Percentiles rank a stretch among this genome's conserved stretches.
Conservation (phyloP, 2,113 vertebrate species). For the Hystrix brachyura region DNA sequence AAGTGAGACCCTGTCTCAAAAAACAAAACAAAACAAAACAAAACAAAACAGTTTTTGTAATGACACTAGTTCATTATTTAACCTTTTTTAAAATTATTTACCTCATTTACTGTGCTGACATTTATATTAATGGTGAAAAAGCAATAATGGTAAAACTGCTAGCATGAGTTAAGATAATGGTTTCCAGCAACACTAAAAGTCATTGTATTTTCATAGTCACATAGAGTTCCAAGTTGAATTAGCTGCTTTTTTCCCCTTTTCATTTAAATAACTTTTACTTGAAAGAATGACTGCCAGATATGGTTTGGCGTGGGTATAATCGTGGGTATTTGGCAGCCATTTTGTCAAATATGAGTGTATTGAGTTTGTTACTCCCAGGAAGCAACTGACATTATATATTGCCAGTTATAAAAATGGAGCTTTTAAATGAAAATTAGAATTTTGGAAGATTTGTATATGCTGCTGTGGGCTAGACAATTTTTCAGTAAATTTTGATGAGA, state of each 20-base stretch:
- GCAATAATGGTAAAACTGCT: constrained; percentile 8
- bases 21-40: no score
- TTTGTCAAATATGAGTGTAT: constrained; percentile 63
- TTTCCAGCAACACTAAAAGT: neutral
- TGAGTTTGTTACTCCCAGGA: constrained; percentile 38
- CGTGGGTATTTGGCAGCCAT: constrained; percentile 60
- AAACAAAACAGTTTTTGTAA: neutral
- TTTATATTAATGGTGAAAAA: neutral
- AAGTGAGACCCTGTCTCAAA: no score
- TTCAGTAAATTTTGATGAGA: neutral
- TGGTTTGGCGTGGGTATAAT: neutral
- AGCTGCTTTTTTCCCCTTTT: neutral
- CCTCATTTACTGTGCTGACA: constrained; percentile 15
- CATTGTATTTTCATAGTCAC: neutral
- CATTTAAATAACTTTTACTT: constrained; percentile 54
- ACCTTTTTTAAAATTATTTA: neutral
- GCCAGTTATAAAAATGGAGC: constrained; percentile 39
- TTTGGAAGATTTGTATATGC: constrained; percentile 36
- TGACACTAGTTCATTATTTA: neutral
- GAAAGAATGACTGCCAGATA: neutral
- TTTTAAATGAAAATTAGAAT: constrained; percentile 67
- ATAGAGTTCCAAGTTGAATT: constrained; percentile 41
- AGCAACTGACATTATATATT: constrained; percentile 23
- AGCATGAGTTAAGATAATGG: neutral
- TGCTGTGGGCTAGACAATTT: neutral